Conservation (phyloP, 1,140 invertebrate genomes). For the Philotrypesis tridentata region DNA sequence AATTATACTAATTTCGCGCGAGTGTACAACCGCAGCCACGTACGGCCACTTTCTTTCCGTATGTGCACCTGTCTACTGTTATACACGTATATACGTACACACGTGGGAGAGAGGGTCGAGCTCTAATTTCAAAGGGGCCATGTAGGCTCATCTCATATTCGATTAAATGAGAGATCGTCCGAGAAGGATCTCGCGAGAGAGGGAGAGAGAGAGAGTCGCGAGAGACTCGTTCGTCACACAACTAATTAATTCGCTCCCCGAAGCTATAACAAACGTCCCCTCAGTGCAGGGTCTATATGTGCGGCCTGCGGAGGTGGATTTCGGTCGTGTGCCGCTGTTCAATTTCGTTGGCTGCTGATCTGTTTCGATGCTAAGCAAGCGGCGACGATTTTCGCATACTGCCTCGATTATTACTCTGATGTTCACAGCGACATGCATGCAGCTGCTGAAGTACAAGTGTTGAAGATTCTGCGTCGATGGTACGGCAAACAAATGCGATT, state of each 20-base stretch:
- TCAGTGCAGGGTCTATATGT: background rate
- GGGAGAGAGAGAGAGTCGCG: constrained; percentile 24
- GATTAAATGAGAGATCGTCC: constrained; percentile 51
- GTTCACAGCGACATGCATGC: too few species aligned
- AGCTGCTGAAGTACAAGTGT: too few species aligned
- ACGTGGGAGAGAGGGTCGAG: background rate
- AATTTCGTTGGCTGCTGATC: background rate
- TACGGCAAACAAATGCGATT: too few species aligned
- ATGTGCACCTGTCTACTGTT: background rate
- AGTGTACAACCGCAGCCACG: background rate
- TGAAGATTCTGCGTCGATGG: too few species aligned
- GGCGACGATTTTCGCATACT: too few species aligned
- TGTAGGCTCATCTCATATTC: constrained; percentile 53
- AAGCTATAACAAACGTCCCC: background rate
- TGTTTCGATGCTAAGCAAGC: background rate
- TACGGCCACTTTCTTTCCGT: constrained; percentile 25
- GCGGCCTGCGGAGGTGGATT: background rate
- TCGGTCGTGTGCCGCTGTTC: background rate
- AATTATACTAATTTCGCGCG: constrained; percentile 32
- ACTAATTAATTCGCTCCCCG: constrained; percentile 54
- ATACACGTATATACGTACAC: background rate
- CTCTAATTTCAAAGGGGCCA: constrained; percentile 32
- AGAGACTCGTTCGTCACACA: constrained; percentile 51
- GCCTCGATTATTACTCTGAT: too few species aligned
- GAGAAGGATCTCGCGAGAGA: constrained; percentile 23